Conservation (phyloP, 2,888 invertebrate genomes). For the Drosophila meridionalis region DNA sequence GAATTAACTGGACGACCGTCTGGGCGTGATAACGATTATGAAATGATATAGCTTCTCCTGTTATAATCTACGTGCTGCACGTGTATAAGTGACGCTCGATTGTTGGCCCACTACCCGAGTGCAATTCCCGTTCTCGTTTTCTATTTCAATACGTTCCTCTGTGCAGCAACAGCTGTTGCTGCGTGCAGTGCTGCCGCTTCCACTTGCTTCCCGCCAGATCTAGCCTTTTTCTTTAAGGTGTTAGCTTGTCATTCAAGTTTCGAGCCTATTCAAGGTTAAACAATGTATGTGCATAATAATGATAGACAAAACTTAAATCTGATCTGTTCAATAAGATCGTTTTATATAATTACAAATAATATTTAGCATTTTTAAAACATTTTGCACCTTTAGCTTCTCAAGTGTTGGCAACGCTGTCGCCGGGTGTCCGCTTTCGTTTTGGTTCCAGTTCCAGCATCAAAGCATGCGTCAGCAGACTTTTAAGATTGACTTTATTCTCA, state of each 20-base stretch:
- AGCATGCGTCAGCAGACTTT: slow-evolving; percentile 25
- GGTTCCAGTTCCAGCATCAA: slow-evolving; percentile 8
- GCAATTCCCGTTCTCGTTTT: slow-evolving; percentile 35
- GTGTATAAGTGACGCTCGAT: neutral
- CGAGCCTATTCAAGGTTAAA: neutral
- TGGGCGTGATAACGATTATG: slow-evolving; percentile 34
- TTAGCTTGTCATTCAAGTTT: no score
- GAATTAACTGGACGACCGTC: slow-evolving; percentile 35
- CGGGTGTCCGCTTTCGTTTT: slow-evolving; percentile 31
- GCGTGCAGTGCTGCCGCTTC: neutral
- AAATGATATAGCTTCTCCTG: slow-evolving; percentile 7
- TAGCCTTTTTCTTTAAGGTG: neutral
- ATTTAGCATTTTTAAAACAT: neutral
- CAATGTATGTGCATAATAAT: neutral
- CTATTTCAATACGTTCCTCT: slow-evolving; percentile 27
- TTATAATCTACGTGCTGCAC: neutral
- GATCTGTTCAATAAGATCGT: neutral
- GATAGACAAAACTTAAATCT: neutral
- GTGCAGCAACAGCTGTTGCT: neutral
- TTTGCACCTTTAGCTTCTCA: neutral
- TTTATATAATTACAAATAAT: neutral
- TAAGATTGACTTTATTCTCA: slow-evolving; percentile 6
- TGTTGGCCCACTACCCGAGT: slow-evolving; percentile 44
- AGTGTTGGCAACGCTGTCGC: neutral
- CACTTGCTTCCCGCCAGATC: neutral